A percentile compares a stretch with the other conserved stretches of the same genome.
Conservation (phyloP, 2,113 vertebrate genomes). For the Myotis yumanensis region DNA sequence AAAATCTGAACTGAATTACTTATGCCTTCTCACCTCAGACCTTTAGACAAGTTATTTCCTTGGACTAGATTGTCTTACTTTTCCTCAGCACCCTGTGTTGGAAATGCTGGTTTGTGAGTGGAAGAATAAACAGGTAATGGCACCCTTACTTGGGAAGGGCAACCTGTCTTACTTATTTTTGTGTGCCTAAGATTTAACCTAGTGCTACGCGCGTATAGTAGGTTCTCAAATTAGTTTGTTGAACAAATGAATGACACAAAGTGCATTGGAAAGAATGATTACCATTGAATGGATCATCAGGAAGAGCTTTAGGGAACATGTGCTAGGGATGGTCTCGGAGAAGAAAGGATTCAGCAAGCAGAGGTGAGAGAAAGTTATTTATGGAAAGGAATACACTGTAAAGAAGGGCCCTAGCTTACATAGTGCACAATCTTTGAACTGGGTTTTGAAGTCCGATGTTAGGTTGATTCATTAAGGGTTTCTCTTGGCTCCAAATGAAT, state of each 20-base stretch:
- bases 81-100: background rate
- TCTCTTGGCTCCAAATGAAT: background rate
- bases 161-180: background rate
- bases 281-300: background rate
- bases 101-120: background rate
- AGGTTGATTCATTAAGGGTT: background rate
- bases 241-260: background rate
- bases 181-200: background rate
- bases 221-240: background rate
- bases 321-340: background rate
- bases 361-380: background rate
- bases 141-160: background rate
- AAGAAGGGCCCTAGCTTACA: background rate
- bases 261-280: background rate
- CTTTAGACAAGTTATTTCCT: background rate
- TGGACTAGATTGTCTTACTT: background rate
- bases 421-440: background rate
- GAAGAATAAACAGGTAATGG: background rate
- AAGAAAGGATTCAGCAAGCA: background rate
- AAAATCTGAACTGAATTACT: background rate
- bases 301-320: background rate
- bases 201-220: background rate
- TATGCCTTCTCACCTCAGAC: background rate
- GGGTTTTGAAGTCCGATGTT: background rate
- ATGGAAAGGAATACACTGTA: rapidly evolving